phyloP scores from a whole-genome alignment of 2,113 vertebrate genomes.

The Bufo gargarizans region DNA sequence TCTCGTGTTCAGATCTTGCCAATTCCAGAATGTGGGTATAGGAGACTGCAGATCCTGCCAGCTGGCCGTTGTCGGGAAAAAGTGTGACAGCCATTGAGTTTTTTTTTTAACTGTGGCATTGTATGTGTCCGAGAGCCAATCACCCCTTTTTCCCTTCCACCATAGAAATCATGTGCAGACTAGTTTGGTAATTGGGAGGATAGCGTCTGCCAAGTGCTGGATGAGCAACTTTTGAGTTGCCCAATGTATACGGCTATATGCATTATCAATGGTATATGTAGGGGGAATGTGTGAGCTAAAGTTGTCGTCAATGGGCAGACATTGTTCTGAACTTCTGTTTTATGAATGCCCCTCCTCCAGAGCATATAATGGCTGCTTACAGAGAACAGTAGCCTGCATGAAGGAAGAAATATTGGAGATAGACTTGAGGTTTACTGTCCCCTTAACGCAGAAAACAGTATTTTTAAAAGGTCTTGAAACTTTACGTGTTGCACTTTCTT shows the following conservation, averaged over 20 bases:
- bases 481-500: neutral
- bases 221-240: no score
- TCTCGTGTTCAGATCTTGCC: neutral
- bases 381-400: neutral
- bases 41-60: neutral
- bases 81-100: neutral
- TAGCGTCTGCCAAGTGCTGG: no score
- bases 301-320: no score
- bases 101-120: neutral
- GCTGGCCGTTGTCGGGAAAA: neutral
- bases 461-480: neutral
- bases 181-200: no score
- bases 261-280: no score
- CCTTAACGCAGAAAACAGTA: neutral
- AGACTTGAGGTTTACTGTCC: neutral
- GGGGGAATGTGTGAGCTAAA: no score
- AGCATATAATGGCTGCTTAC: neutral
- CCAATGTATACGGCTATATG: no score
- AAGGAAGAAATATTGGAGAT: neutral
- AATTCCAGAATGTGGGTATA: neutral
- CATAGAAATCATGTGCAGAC: no score
- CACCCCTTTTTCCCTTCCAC: no score
- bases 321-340: no score
- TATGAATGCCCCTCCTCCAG: no score
- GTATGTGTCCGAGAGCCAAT: neutral